phyloP scores from a whole-genome alignment of 2,113 vertebrate species.

The Zapus hudsonius region DNA sequence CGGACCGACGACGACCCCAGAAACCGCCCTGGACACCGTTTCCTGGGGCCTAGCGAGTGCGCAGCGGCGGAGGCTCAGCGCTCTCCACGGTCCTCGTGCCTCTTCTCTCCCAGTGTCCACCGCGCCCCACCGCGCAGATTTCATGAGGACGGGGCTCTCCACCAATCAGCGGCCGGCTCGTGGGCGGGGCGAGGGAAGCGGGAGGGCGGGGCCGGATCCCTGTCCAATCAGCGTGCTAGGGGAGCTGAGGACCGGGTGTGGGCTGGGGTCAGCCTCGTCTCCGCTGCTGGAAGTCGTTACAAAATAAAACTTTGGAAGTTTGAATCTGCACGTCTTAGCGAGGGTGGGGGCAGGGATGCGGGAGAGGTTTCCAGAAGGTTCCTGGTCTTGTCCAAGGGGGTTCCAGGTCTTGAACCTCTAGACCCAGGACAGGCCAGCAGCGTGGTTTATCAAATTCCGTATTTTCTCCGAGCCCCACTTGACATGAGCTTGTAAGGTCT shows the following conservation, averaged over 20 bases:
- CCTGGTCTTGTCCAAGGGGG: not conserved
- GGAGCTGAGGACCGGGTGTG: not conserved
- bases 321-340: not conserved
- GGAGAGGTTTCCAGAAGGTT: not conserved
- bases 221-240: not conserved
- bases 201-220: not conserved
- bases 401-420: not conserved
- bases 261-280: no score
- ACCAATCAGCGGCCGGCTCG: conserved; percentile 51
- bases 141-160: not conserved
- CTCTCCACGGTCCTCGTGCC: conserved; percentile 8
- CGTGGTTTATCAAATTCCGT: not conserved
- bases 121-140: not conserved
- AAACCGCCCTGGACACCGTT: conserved; percentile 68
- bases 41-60: not conserved
- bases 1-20: conserved; percentile 65
- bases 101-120: not conserved
- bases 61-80: not conserved
- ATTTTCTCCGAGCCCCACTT: not conserved
- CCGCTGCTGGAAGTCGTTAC: not conserved
- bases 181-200: not conserved
- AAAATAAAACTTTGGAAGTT: not conserved
- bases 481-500: not conserved
- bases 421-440: not conserved
- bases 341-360: not conserved